A percentile compares a stretch with the other conserved stretches of the same genome.
phyloP scores from a whole-genome alignment of 2,113 vertebrate genomes.

The Leuciscus idus region DNA sequence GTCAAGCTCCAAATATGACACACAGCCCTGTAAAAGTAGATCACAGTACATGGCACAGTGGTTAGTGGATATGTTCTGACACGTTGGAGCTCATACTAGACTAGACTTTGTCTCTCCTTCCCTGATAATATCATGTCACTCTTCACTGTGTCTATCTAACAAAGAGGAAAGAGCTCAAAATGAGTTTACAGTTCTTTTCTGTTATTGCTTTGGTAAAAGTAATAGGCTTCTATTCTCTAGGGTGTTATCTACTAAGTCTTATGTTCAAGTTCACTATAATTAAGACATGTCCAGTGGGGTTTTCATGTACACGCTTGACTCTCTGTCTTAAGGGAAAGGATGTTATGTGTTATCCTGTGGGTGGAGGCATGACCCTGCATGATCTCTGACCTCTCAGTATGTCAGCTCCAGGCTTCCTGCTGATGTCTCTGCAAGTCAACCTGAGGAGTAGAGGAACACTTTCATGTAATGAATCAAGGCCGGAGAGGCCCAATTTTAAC shows the following conservation, averaged over 20 bases:
- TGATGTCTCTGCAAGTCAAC: constrained; percentile 37
- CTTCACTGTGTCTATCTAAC: not conserved
- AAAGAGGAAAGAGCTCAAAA: not conserved
- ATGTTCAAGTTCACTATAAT: constrained; percentile 43
- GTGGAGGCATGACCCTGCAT: constrained; percentile 67
- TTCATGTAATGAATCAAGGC: not conserved
- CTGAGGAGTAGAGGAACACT: not conserved
- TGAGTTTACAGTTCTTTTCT: constrained; percentile 41
- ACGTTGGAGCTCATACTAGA: not conserved
- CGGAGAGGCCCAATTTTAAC: not conserved
- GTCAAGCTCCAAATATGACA: not conserved
- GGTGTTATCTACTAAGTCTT: constrained; percentile 44
- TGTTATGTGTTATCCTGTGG: constrained; percentile 71
- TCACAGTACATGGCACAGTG: not conserved
- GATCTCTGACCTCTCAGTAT: constrained; percentile 71
- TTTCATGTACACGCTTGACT: constrained; percentile 64
- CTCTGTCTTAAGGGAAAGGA: constrained; percentile 61
- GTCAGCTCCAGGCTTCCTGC: constrained; percentile 55
- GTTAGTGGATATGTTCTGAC: not conserved
- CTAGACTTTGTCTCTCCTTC: not conserved
- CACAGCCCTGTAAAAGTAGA: not conserved
- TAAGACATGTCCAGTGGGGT: constrained; percentile 58
- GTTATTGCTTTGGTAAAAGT: constrained; percentile 34
- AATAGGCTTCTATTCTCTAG: constrained; percentile 60
- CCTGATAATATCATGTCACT: not conserved